Conservation (phyloP, 64 coral and sea anemone genomes). For the Stichodactyla helianthus region DNA sequence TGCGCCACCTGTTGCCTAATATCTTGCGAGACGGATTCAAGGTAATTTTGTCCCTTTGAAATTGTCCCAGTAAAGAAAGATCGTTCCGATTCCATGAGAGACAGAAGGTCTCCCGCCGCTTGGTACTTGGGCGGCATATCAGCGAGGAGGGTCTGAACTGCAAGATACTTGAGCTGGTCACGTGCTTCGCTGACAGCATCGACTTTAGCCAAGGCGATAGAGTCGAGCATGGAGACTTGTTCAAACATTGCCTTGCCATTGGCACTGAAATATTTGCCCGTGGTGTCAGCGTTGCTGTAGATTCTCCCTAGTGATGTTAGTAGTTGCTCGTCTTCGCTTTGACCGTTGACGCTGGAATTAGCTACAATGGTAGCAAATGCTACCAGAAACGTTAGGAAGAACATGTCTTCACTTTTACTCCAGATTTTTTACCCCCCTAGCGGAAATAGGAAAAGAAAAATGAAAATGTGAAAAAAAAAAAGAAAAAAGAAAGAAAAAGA, state of each 20-base stretch:
- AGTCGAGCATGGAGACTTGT: conserved; percentile 31
- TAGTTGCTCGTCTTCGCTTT: neutral
- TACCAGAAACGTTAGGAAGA: neutral
- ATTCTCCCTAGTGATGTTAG: neutral
- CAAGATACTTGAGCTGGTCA: conserved; percentile 10
- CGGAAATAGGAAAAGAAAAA: neutral
- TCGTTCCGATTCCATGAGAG: conserved; percentile 14
- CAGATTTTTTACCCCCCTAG: neutral
- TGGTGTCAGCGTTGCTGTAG: neutral
- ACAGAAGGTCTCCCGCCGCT: conserved; percentile 11
- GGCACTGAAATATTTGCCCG: conserved; percentile 7
- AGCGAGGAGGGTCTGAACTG: conserved; percentile 13
- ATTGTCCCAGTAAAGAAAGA: neutral
- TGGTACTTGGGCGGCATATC: conserved; percentile 12
- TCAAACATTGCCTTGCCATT: conserved; percentile 34
- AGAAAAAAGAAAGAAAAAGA: too few relatives aligned
- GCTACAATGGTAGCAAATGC: neutral
- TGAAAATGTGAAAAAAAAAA: neutral
- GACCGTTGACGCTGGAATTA: neutral
- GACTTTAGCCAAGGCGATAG: conserved; percentile 25
- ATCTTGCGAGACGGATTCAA: neutral
- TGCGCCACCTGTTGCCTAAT: neutral
- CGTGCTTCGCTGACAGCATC: neutral
- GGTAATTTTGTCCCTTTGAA: neutral
- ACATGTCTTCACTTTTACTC: neutral